Evolutionary conservation across 2,113 vertebrate genomes (phyloP).

Genomic region (Sylvietta virens): DNA sequence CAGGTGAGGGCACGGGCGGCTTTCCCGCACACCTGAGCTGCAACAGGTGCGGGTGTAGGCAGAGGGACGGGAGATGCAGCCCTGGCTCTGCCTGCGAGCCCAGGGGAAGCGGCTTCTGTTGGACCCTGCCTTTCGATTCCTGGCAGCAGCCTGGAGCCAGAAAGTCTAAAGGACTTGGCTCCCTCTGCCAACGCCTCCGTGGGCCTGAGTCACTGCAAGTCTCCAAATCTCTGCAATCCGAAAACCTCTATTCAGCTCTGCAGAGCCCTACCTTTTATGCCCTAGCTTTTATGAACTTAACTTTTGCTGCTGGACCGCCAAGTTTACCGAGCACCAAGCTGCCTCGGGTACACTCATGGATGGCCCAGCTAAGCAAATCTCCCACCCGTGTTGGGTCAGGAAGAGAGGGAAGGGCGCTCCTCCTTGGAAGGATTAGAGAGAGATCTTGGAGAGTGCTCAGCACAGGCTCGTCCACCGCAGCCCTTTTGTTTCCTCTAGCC

Average conservation of each 20-base stretch:
- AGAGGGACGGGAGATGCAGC: fast-evolving
- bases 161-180: background rate
- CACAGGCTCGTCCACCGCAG: background rate
- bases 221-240: background rate
- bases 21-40: fast-evolving
- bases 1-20: fast-evolving
- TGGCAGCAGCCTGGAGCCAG: background rate
- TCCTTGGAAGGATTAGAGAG: background rate
- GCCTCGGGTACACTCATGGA: background rate
- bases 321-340: background rate
- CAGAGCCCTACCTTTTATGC: background rate
- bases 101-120: fast-evolving
- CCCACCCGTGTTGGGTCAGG: background rate
- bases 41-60: background rate
- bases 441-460: background rate
- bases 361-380: background rate
- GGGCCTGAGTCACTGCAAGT: background rate
- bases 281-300: fast-evolving
- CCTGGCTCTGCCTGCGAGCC: fast-evolving
- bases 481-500: background rate
- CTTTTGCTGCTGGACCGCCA: background rate
- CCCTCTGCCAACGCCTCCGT: background rate
- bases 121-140: fast-evolving
- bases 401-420: background rate
- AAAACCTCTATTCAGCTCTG: background rate